Base-by-base conservation (phyloP, 1,140 invertebrate genomes). In the Eciton burchellii region DNA sequence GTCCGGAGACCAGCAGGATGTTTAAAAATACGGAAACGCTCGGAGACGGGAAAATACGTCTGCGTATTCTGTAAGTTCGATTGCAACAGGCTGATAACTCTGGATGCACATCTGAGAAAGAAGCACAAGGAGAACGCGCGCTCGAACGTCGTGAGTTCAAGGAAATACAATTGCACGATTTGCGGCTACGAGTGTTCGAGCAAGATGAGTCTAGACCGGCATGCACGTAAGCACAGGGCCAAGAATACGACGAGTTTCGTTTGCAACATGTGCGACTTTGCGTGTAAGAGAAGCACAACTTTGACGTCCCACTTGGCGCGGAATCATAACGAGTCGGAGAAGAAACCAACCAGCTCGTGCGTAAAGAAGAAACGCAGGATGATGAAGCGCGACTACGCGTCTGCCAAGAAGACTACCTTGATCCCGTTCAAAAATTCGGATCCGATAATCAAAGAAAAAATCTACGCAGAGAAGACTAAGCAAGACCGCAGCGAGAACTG, bases 251-350 rank as follows among this genome's bases (percentile, higher is more conserved):
- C 11, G 21, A 41, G 12, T 1, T 88, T 84, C 4, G 12, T 21
- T 12, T 90, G 89, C 35, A 19, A 83, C 3, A 1, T 9, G 3
- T 90, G 89, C 24, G 43, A 66, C 8, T 90, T 90, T 11, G 65
- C 52, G 1, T 89, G 87, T 21, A 84, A 79, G 3, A 88, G 77
- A 9, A 84, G 81, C n/a, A 68, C 71, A 8, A 81, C 70, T 59
- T n/a, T 91, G 0, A 35, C 62, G 4, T 82, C 88, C 3, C 90
- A 91, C 24, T 26, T 86, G 11, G 52, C 2, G 5, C 81, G 45
- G 14, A 71, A 29, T 52, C 89, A 90, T n/a, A 59, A 49, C n/a
- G 59, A 12, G 12, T 9, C 35, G 0, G 43, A 65, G 8, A 21
- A 26, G 9, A 26, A 45, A 9, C 47, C 56, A 4, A 16, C 26